phyloP scores from a whole-genome alignment of 2,888 invertebrate genomes.

The Chloroclysta siterata region DNA sequence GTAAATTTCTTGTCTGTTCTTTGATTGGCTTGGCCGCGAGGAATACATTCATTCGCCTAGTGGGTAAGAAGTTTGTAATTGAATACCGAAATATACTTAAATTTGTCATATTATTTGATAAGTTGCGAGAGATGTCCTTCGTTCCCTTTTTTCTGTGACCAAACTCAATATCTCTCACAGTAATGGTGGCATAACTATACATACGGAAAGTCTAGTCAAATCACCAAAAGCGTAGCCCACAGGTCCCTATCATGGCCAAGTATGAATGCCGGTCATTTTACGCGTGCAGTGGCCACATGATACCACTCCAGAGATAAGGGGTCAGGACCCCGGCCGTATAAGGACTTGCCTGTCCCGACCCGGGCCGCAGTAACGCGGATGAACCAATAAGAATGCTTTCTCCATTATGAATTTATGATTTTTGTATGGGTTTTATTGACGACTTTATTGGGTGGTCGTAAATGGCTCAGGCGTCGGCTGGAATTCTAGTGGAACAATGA shows the following conservation, averaged over 20 bases:
- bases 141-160: too few relatives aligned
- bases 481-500: constrained; percentile 2
- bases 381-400: constrained; percentile 45
- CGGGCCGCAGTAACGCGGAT: constrained; percentile 22
- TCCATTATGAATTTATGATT: constrained; percentile 39
- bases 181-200: too few relatives aligned
- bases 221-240: not conserved
- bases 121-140: too few relatives aligned
- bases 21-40: too few relatives aligned
- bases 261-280: constrained; percentile 61
- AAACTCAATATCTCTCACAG: too few relatives aligned
- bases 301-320: constrained; percentile 66
- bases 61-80: too few relatives aligned
- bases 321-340: constrained; percentile 72
- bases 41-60: too few relatives aligned
- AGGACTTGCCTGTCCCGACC: constrained; percentile 63
- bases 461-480: constrained; percentile 1
- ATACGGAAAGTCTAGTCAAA: too few relatives aligned
- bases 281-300: constrained; percentile 61
- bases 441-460: constrained; percentile 12
- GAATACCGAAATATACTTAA: too few relatives aligned
- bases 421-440: constrained; percentile 22
- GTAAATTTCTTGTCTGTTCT: too few relatives aligned
- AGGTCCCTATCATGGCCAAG: constrained; percentile 5
- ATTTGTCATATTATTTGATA: too few relatives aligned